A percentile compares a stretch with the other conserved stretches of the same genome.
These are phyloP conservation scores for Dugesia japonica DNA, from an alignment of 2,888 invertebrate genomes.

Conservation along the genomic window DNA sequence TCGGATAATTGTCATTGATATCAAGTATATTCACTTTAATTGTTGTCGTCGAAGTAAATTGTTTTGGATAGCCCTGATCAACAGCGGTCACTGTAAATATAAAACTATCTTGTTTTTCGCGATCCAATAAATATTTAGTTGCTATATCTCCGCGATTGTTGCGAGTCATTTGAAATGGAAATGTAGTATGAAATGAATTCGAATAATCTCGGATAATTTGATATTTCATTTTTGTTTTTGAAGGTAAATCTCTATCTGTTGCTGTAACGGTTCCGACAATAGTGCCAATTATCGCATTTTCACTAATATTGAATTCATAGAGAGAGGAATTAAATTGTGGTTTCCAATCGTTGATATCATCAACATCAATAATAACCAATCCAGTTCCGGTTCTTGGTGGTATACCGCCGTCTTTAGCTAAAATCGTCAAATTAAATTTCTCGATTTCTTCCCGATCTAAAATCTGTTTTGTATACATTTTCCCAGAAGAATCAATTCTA, in stretches of 20 bases:
- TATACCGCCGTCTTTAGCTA: constrained; percentile 24
- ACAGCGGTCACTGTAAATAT: background rate
- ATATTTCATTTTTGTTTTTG: background rate
- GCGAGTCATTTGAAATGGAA: background rate
- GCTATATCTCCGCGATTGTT: background rate
- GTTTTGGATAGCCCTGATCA: background rate
- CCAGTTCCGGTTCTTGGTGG: constrained; percentile 28
- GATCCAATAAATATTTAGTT: background rate
- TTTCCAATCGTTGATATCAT: constrained; percentile 30
- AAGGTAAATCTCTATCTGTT: constrained; percentile 7
- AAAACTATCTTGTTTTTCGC: background rate
- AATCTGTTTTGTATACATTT: constrained; percentile 2
- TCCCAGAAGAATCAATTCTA: constrained; percentile 8
- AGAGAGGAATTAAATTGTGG: background rate
- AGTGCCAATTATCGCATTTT: background rate
- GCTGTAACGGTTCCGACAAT: background rate
- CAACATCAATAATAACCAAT: background rate
- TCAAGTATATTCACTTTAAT: constrained; percentile 13
- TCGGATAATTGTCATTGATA: constrained; percentile 25
- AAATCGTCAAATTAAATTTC: constrained; percentile 8
- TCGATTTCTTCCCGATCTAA: constrained; percentile 26
- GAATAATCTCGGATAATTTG: background rate
- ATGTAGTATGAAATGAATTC: background rate
- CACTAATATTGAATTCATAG: constrained; percentile 16
- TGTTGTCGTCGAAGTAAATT: constrained; percentile 14